These are phyloP conservation scores for Urocitellus parryii DNA, from an alignment of 2,113 vertebrate species.

Conservation along the genomic window DNA sequence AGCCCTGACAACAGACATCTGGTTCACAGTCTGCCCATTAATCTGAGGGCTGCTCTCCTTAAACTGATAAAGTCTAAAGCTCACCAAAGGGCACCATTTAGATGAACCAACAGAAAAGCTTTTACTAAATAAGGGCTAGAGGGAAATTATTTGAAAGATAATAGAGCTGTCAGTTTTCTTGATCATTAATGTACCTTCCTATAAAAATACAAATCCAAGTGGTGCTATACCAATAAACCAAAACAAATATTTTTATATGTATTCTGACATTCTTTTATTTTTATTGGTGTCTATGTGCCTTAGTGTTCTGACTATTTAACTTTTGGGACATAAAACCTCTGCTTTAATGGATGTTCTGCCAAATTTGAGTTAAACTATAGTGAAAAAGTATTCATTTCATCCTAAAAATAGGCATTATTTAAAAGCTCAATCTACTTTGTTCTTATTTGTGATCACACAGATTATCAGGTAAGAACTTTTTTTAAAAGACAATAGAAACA, in stretches of 20 bases:
- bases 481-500: background rate
- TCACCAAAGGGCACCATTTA: slow-evolving; percentile 66
- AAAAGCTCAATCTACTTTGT: background rate
- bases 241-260: background rate
- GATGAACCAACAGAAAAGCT: slow-evolving; percentile 64
- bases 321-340: background rate
- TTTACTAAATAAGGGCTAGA: slow-evolving; percentile 53
- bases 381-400: background rate
- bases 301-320: background rate
- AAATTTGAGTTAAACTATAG: background rate
- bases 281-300: background rate
- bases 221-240: background rate
- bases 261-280: background rate
- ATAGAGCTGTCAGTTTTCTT: slow-evolving; percentile 50
- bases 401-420: background rate
- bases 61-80: slow-evolving; percentile 56
- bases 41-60: slow-evolving; percentile 58
- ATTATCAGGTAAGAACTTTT: background rate
- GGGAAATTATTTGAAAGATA: slow-evolving; percentile 34
- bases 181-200: slow-evolving; percentile 17
- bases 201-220: background rate
- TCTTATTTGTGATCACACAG: background rate
- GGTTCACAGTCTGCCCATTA: slow-evolving; percentile 48
- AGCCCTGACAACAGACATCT: slow-evolving; percentile 62
- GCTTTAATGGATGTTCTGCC: background rate